Evolutionary conservation across 2,113 vertebrate species (phyloP), one percentile per base, ranked within the genome.

Genomic region (Sebastes schlegelii): DNA sequence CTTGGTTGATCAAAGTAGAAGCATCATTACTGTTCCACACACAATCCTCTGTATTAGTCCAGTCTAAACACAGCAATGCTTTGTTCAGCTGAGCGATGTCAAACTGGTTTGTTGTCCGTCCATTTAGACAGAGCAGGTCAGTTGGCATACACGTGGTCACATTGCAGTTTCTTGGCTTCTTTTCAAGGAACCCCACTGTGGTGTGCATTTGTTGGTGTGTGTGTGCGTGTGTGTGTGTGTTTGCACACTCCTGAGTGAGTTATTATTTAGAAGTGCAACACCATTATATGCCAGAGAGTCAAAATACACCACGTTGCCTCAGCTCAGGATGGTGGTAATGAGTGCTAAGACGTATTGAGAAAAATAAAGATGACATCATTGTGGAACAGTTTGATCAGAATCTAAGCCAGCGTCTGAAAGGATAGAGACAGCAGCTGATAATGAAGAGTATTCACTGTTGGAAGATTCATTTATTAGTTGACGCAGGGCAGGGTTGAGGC

Each of bases 341-440:
- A 85, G 60, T 48, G 73, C 68, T 81, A 64, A 84, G 71, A 88
- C 16, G 84, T 48, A 67, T 72, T 85, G n/a, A 74, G 68, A 64
- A 74, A 89, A 86, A 77, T 89, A 75, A 87, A 85, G 51, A 79
- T 85, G 81, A 79, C 70, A 17, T 51, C 57, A 48, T 34, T 55
- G 48, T 67, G 23, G 40, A 89, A 54, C 58, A 72, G 69, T 66
- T 60, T 72, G 70, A 72, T 40, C 4, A 42, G 61, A 72, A 75
- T 52, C 1, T 61, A 55, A 73, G 62, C 34, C 71, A 77, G 3
- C 21, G 55, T 57, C 52, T 74, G 64, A 79, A 57, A 69, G 67
- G 40, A 77, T 54, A 65, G 66, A 83, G 71, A 85, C 48, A 80
- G 78, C 89, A 87, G 83, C 74, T 92, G 82, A 92, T 84, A 89